Percentiles rank a stretch among this genome's conserved stretches.
phyloP scores from a whole-genome alignment of 2,888 invertebrate species.

The Aspidapion aeneum region DNA sequence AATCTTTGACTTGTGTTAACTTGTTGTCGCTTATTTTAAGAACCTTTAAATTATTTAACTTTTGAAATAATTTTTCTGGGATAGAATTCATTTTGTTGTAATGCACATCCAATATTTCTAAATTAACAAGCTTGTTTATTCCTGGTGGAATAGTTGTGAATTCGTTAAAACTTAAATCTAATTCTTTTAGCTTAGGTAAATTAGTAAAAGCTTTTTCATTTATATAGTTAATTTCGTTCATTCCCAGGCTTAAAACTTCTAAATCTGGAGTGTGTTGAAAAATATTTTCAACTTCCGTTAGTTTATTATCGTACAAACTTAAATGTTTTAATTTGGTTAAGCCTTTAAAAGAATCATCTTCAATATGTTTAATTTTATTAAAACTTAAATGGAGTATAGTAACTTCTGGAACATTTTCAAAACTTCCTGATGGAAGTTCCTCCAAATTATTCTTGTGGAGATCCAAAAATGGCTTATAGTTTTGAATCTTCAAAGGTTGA shows the following conservation, averaged over 20 bases:
- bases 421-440: constrained; percentile 8
- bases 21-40: constrained; percentile 30
- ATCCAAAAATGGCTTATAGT: constrained; percentile 6
- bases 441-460: constrained; percentile 12
- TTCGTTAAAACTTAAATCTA: neutral
- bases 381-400: constrained; percentile 29
- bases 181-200: neutral
- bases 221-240: neutral
- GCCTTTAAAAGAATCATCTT: constrained; percentile 20
- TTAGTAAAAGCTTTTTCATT: neutral
- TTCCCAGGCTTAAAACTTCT: neutral
- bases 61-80: neutral
- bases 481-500: constrained; percentile 17
- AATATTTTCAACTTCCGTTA: neutral
- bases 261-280: neutral
- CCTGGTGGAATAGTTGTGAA: neutral
- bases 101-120: neutral
- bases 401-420: constrained; percentile 13
- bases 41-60: constrained; percentile 23
- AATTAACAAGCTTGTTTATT: neutral
- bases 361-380: constrained; percentile 31
- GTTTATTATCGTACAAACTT: neutral
- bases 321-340: neutral
- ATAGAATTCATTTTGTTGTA: neutral
- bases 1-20: constrained; percentile 22